phyloP scores from a whole-genome alignment of 2,797 vertebrate species.

The Luscinia luscinia region DNA sequence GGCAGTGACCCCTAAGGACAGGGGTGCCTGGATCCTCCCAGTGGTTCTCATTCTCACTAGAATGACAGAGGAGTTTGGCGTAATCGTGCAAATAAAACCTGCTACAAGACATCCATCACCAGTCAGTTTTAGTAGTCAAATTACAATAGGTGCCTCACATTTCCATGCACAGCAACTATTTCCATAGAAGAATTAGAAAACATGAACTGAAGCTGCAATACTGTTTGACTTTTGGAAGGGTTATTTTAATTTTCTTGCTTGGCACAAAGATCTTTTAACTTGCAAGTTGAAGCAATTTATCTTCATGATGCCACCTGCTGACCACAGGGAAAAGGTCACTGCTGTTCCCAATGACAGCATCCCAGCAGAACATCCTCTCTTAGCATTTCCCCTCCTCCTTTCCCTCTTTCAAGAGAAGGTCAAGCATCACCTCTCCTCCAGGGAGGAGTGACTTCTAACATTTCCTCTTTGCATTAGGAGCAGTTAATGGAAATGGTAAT shows the following conservation, averaged over 20 bases:
- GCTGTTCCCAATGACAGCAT: slow-evolving; percentile 12
- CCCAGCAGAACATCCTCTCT: slow-evolving; percentile 21
- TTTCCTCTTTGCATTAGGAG: slow-evolving; percentile 48
- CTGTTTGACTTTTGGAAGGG: background rate
- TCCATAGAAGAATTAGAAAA: background rate
- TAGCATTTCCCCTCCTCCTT: slow-evolving; percentile 12
- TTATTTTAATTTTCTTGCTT: background rate
- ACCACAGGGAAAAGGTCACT: slow-evolving; percentile 57
- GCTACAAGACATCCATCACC: background rate
- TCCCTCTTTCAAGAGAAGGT: slow-evolving; percentile 33
- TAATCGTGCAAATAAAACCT: background rate
- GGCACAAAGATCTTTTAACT: background rate
- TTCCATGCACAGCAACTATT: background rate
- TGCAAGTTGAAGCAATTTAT: slow-evolving; percentile 45
- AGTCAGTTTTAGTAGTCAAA: background rate
- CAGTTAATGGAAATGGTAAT: slow-evolving; percentile 17
- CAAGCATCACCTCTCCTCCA: slow-evolving; percentile 6
- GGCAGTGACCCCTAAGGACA: background rate
- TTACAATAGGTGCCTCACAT: background rate
- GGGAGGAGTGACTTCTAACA: slow-evolving; percentile 21
- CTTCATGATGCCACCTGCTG: slow-evolving; percentile 50
- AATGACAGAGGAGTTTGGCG: background rate
- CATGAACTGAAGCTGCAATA: background rate
- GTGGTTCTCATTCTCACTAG: background rate
- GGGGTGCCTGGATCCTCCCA: background rate